Conservation (phyloP, 2,888 invertebrate species). For the Leptinotarsa haldemani region DNA sequence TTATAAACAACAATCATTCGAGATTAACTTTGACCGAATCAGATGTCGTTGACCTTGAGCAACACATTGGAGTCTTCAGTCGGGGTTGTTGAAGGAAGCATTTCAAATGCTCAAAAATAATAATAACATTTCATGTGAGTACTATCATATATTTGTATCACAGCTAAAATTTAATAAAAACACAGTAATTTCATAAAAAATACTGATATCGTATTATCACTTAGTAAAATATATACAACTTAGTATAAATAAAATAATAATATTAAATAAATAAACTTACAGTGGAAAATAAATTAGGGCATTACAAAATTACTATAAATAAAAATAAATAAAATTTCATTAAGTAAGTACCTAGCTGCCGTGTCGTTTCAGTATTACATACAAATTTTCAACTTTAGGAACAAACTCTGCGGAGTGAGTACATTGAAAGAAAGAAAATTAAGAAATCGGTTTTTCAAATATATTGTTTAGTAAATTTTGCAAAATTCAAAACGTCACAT, state of each 20-base stretch:
- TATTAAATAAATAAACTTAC: slow-evolving; percentile 47
- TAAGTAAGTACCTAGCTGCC: slow-evolving; percentile 33
- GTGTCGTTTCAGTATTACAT: slow-evolving; percentile 24
- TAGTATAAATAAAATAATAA: slow-evolving; percentile 49
- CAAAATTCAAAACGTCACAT: not conserved
- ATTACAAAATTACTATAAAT: slow-evolving; percentile 38
- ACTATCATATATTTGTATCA: slow-evolving; percentile 47
- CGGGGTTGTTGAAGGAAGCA: not conserved
- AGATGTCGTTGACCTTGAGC: too few relatives aligned
- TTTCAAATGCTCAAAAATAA: slow-evolving; percentile 32
- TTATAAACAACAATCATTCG: too few relatives aligned
- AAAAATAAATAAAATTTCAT: slow-evolving; percentile 44
- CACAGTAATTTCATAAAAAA: slow-evolving; percentile 40
- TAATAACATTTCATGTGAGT: slow-evolving; percentile 47
- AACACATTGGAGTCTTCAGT: too few relatives aligned
- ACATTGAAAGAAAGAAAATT: slow-evolving; percentile 2
- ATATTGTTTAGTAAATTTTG: slow-evolving; percentile 8
- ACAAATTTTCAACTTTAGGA: slow-evolving; percentile 11
- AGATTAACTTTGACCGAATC: too few relatives aligned
- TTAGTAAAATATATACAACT: slow-evolving; percentile 45
- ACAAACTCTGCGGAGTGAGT: slow-evolving; percentile 16
- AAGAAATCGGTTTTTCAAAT: slow-evolving; percentile 8
- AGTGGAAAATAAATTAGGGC: slow-evolving; percentile 43
- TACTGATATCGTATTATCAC: slow-evolving; percentile 36
- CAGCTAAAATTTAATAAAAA: slow-evolving; percentile 47